phyloP scores from a whole-genome alignment of 2,797 vertebrate genomes.

The Betta splendens region DNA sequence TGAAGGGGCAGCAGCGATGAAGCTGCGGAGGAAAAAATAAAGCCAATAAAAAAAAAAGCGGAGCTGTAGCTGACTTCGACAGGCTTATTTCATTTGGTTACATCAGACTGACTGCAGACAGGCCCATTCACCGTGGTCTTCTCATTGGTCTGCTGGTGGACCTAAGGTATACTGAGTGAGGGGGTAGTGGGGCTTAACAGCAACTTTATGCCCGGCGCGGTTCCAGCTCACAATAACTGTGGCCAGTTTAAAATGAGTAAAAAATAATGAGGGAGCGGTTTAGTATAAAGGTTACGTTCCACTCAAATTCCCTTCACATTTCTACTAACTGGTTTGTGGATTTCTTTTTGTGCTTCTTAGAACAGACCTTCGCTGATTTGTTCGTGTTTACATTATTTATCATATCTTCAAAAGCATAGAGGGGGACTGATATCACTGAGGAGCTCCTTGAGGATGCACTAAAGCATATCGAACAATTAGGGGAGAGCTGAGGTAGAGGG shows the following conservation, averaged over 20 bases:
- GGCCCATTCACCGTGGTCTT: conserved; percentile 34
- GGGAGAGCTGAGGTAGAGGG: conserved; percentile 14
- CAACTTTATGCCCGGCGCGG: conserved; percentile 25
- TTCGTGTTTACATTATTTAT: conserved; percentile 16
- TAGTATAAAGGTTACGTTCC: conserved; percentile 42
- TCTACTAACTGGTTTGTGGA: conserved; percentile 6
- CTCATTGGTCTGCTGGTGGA: conserved; percentile 43
- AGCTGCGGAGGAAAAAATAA: conserved; percentile 24
- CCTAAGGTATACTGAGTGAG: conserved; percentile 14
- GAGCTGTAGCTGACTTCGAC: conserved; percentile 39
- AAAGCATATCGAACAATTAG: conserved; percentile 36
- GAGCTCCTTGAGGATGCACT: conserved; percentile 31
- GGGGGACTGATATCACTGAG: conserved; percentile 37
- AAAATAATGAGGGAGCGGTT: conserved; percentile 38
- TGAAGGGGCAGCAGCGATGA: conserved; percentile 29
- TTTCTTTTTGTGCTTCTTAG: conserved; percentile 10
- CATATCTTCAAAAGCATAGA: conserved; percentile 50
- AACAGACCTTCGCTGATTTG: background rate
- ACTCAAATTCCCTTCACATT: conserved; percentile 18
- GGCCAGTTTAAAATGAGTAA: conserved; percentile 20
- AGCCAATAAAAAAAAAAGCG: background rate
- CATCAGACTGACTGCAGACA: conserved; percentile 63
- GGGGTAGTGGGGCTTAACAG: conserved; percentile 33
- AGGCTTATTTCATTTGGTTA: conserved; percentile 72
- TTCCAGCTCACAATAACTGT: conserved; percentile 32